These are phyloP conservation scores for Marmota flaviventris DNA, from an alignment of 2,113 vertebrate species.

Conservation along the genomic window DNA sequence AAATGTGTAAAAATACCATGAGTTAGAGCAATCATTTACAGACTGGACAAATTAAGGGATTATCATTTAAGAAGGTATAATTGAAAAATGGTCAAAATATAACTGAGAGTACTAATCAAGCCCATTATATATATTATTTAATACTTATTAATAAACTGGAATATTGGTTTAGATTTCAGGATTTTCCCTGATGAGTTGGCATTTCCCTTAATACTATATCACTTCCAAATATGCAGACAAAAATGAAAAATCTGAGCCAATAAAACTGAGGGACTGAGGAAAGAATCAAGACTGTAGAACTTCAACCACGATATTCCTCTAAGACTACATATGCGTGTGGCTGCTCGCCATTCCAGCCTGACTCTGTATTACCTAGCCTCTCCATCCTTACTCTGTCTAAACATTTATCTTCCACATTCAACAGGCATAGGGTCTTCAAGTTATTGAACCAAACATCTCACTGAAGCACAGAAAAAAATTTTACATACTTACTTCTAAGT, in stretches of 20 bases:
- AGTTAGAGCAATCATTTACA: conserved; percentile 14
- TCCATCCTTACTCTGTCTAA: neutral
- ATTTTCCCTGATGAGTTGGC: neutral
- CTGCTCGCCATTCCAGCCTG: neutral
- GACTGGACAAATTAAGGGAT: conserved; percentile 7
- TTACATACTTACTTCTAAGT: conserved; percentile 93
- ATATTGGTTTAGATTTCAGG: neutral
- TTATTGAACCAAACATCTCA: conserved; percentile 38
- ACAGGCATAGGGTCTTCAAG: neutral
- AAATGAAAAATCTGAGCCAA: conserved; percentile 49
- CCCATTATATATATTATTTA: conserved; percentile 15
- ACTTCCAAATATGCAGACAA: conserved; percentile 3
- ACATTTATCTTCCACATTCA: neutral
- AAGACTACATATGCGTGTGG: neutral
- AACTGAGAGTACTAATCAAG: conserved; percentile 18
- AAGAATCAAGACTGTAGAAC: neutral
- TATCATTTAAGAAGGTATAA: conserved; percentile 56
- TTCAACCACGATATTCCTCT: neutral
- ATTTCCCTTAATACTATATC: neutral
- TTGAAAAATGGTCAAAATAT: neutral
- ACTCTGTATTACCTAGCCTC: neutral
- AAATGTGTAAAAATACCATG: neutral
- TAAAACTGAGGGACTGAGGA: neutral
- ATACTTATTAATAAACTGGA: neutral
- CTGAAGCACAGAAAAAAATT: conserved; percentile 45